Conservation (phyloP, 2,797 vertebrate species). For the Spheniscus humboldti region DNA sequence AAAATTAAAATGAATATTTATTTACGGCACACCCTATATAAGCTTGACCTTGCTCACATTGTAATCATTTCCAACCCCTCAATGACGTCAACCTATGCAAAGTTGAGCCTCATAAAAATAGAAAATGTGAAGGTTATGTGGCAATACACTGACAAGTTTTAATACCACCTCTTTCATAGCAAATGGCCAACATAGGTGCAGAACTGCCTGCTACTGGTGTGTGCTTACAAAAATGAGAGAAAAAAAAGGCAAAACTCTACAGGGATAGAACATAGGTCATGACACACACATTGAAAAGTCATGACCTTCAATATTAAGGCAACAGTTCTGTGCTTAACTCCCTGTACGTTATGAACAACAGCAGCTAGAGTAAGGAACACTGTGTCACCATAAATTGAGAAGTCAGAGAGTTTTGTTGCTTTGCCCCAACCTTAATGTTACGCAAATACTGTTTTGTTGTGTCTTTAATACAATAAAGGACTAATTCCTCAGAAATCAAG, state of each 20-base stretch:
- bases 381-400: constrained; percentile 12
- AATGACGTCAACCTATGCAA: neutral
- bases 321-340: constrained; percentile 42
- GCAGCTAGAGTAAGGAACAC: neutral
- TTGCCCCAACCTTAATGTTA: neutral
- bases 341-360: neutral
- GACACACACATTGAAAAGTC: constrained; percentile 25
- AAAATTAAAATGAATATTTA: constrained; percentile 34
- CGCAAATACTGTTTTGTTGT: neutral
- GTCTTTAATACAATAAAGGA: constrained; percentile 36
- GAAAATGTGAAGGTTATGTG: neutral
- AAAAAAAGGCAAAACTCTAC: neutral
- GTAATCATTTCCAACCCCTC: constrained; percentile 9
- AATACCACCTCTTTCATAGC: neutral
- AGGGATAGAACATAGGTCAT: neutral
- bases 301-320: constrained; percentile 45
- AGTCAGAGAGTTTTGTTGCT: constrained; percentile 3
- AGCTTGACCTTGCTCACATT: neutral
- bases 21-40: neutral
- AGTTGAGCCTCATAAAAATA: constrained; percentile 18
- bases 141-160: constrained; percentile 45
- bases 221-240: neutral
- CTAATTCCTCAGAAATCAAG: constrained; percentile 67
- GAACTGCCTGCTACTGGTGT: neutral
- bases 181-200: neutral